Evolutionary conservation across 2,797 vertebrate species (phyloP).

Genomic region (Craterocephalus amniculus): DNA sequence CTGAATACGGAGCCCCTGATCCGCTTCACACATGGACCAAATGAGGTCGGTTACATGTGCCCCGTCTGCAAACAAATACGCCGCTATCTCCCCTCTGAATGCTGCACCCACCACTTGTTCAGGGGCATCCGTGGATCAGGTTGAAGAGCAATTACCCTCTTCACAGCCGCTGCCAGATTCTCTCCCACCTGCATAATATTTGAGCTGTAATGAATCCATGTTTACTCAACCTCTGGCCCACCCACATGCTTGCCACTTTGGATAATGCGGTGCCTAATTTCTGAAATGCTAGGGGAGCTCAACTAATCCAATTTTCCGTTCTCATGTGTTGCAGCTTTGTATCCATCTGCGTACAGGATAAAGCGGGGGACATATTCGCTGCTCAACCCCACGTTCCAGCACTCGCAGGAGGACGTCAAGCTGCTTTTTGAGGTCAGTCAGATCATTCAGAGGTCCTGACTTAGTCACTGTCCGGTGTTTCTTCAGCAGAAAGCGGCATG

Average conservation of each 20-base stretch:
- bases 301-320: conserved; percentile 56
- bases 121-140: conserved; percentile 30
- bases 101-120: conserved; percentile 19
- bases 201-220: conserved; percentile 62
- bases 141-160: conserved; percentile 47
- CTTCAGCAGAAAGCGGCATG: not conserved
- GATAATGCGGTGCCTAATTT: conserved; percentile 21
- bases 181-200: conserved; percentile 50
- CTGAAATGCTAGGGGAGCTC: conserved; percentile 1
- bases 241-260: conserved; percentile 4
- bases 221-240: conserved; percentile 51
- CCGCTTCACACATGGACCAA: conserved; percentile 35
- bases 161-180: conserved; percentile 41
- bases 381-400: conserved; percentile 89
- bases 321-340: conserved; percentile 83
- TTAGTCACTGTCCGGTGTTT: not conserved
- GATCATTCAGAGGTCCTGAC: not conserved
- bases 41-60: conserved; percentile 34
- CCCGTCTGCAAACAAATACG: not conserved
- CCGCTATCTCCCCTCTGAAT: conserved; percentile 25
- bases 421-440: conserved; percentile 91
- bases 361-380: conserved; percentile 85
- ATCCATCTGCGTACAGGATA: conserved; percentile 87
- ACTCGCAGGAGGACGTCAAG: conserved; percentile 86
- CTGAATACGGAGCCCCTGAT: conserved; percentile 16